Percentiles rank a stretch among this genome's conserved stretches.
These are phyloP conservation scores for Dryoscopus gambensis DNA, from an alignment of 2,113 vertebrate species.

Conservation along the genomic window DNA sequence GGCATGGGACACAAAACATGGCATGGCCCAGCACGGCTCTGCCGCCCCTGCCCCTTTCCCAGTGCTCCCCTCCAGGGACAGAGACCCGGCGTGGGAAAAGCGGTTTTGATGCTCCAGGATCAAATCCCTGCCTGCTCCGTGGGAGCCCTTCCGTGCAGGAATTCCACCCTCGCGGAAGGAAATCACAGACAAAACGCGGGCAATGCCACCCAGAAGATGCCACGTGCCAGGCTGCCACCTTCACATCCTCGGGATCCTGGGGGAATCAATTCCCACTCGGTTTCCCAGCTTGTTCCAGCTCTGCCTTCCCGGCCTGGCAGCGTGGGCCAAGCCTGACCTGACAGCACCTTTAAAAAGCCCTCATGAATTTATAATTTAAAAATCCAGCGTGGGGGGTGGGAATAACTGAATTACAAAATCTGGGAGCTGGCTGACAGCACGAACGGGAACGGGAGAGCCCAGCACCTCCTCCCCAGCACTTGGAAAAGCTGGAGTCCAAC, in stretches of 20 bases:
- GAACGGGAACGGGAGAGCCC: not conserved
- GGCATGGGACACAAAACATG: fast-evolving
- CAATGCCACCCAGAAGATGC: no score
- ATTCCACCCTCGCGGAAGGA: fast-evolving
- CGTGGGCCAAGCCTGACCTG: not conserved
- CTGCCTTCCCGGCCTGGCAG: not conserved
- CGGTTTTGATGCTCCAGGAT: fast-evolving
- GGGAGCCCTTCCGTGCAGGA: not conserved
- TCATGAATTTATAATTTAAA: not conserved
- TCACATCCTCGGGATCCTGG: not conserved
- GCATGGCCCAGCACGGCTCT: not conserved
- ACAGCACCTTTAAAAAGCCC: not conserved
- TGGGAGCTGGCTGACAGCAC: not conserved
- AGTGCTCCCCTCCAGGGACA: not conserved
- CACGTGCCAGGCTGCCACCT: not conserved
- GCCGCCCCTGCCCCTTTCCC: not conserved
- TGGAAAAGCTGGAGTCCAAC: not conserved
- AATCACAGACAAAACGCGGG: fast-evolving
- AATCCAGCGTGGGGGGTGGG: fast-evolving
- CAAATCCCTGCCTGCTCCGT: fast-evolving
- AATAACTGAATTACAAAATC: not conserved
- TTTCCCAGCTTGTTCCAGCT: fast-evolving
- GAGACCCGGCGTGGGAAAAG: not conserved
- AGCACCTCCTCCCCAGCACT: not conserved
- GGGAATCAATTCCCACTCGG: fast-evolving